A percentile compares a stretch with the other conserved stretches of the same genome.
Conservation (phyloP, 2,113 vertebrate genomes). For the Pollimyrus isidori region DNA sequence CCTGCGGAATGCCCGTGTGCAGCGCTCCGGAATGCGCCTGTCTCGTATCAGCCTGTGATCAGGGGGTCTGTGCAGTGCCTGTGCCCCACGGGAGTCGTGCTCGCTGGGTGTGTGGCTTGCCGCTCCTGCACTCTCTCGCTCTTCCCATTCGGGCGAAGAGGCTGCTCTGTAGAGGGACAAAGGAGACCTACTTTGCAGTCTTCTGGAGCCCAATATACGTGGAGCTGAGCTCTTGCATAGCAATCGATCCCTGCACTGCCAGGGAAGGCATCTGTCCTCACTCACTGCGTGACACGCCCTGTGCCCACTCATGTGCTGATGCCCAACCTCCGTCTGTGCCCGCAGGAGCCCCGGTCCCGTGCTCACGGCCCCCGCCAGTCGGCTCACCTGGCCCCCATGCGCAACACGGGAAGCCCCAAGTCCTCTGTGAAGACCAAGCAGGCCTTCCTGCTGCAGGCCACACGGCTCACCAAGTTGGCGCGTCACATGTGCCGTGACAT, state of each 20-base stretch:
- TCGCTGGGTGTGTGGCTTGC: not conserved
- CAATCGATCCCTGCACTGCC: not conserved
- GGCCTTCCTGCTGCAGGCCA: slow-evolving; percentile 91
- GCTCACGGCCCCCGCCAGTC: slow-evolving; percentile 80
- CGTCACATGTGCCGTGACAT: slow-evolving; percentile 96
- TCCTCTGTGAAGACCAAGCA: slow-evolving; percentile 94
- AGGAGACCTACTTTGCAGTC: not conserved
- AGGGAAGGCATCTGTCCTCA: not conserved
- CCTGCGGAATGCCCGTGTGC: not conserved
- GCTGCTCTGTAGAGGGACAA: not conserved
- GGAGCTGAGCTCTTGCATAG: not conserved
- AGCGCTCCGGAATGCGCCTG: not conserved
- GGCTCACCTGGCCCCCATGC: slow-evolving; percentile 81
- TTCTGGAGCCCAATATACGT: not conserved
- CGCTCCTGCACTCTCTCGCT: not conserved
- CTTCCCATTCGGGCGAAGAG: not conserved
- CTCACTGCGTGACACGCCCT: not conserved
- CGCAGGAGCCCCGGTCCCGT: slow-evolving; percentile 73
- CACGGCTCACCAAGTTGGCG: slow-evolving; percentile 92
- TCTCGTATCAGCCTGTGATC: not conserved
- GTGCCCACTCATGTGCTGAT: not conserved
- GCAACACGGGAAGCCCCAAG: slow-evolving; percentile 89
- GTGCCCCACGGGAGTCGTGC: not conserved
- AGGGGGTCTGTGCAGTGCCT: not conserved
- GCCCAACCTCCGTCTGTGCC: not conserved